Base-by-base conservation (phyloP, 2,113 vertebrate genomes). In the Cacatua alba region DNA sequence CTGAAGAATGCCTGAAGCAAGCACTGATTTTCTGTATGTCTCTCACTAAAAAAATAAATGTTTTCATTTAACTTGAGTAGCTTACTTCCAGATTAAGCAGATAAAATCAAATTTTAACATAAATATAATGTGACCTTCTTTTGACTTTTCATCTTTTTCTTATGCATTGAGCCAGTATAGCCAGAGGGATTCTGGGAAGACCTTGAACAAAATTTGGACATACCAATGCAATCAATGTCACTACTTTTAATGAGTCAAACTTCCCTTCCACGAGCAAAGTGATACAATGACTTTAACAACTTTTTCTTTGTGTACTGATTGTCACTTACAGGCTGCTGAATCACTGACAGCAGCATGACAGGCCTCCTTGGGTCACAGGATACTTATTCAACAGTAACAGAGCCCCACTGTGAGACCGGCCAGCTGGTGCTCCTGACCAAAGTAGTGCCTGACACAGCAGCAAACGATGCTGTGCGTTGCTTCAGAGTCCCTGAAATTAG, bases 351-450 rank as follows among this genome's bases (percentile, higher is more conserved):
- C 17, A 49, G 39, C 13, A 17, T 35, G 39, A 13, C 23, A 78
- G 39, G 35, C 16, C 49, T 92, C 63, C 8, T 49, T 84, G 82
- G 49, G 41, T 52, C 20, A 44, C 5, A 48, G 28, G 23, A 76
- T 65, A 10, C 23, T 93, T 87, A 65, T 71, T 78, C 63, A 64
- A 59, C 15, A 37, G 75, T 43, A 91, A 49, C 6, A 52, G 43
- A 92, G 31, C 8, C 12, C 26, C 10, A 14, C 13, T 19, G 16
- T 48, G 64, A 39, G 52, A 10, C 23, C 0, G 0, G 29, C 21
- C 69, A 78, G 35, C 51, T 83, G 78, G 59, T 8, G 6, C 23
- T 20, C 25, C 35, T 59, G 74, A 46, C n/a, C 19, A 2, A 3
- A 1, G 18, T 9, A 20, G 17, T 52, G 51, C n/a, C 74, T 93